Conservation (phyloP, 2,888 invertebrate species). For the Coenonympha arcania region DNA sequence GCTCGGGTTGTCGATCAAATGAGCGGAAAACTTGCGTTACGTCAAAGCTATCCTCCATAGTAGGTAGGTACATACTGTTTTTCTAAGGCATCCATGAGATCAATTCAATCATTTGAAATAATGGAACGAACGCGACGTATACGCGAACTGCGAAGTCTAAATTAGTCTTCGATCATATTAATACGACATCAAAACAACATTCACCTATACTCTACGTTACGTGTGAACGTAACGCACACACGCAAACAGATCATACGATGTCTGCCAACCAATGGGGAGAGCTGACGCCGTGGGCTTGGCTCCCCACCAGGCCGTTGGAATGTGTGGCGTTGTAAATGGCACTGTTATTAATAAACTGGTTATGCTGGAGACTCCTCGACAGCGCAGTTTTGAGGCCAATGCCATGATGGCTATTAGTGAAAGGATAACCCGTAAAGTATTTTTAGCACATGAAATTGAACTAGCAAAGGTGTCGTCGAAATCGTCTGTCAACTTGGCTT, state of each 20-base stretch:
- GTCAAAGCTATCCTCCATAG: conserved; percentile 62
- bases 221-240: conserved; percentile 45
- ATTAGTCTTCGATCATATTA: conserved; percentile 62
- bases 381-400: conserved; percentile 53
- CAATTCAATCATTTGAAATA: conserved; percentile 54
- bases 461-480: neutral
- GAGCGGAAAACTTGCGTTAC: conserved; percentile 38
- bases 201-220: conserved; percentile 41
- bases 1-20: conserved; percentile 38
- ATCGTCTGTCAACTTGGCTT: no score
- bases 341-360: conserved; percentile 71
- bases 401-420: conserved; percentile 39
- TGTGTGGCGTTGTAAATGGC: conserved; percentile 59
- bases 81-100: conserved; percentile 55
- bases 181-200: conserved; percentile 44
- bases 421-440: conserved; percentile 18
- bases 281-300: conserved; percentile 67
- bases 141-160: no score
- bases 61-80: conserved; percentile 40
- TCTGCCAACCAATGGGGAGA: conserved; percentile 52
- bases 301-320: conserved; percentile 63
- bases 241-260: conserved; percentile 65
- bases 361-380: conserved; percentile 44
- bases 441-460: neutral
- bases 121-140: no score